Evolutionary conservation across 2,888 invertebrate genomes (phyloP), one percentile per base, ranked within the genome.

Genomic region (Creontiades dilutus): DNA sequence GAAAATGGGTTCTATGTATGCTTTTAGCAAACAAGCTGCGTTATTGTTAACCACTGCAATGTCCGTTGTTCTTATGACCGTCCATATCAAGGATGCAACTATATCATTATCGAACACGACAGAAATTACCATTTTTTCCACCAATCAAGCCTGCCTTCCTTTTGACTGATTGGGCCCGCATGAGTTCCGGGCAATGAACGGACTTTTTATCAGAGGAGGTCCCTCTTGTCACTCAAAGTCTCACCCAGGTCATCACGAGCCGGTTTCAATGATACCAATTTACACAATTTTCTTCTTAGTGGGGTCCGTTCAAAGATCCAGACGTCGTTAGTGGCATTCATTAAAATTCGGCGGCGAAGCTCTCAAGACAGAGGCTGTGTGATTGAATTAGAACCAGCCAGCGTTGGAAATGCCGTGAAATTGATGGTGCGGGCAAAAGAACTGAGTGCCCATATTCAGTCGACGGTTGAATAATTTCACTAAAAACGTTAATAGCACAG

Each of bases 161-260:
- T 19, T 47, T 86, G 68, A 75, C 86, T 23, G 86, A 86, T 82
- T 48, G 82, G 68, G 48, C 86, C 86, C 86, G 68, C 86, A 86
- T 75, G 52, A 12, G 48, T 47, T 11, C 46, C 47, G 78, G 68
- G 68, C 68, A 78, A 78, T 78, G 78, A 78, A 78, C 78, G 47
- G 76, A 76, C 28, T 16, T 78, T 78, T 47, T 78, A 5, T 12
- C 12, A 28, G n/a, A 2, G 68, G 47, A 78, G 16, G 78, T 37
- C 76, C 46, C 61, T 85, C 47, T 75, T 86, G 86, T 86, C 86
- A 68, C 86, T 86, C 86, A 86, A 86, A 86, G 23, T 61, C 47
- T 46, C 86, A 86, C 86, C 68, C 81, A n/a, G 37, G 52, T 48
- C 37, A 12, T 46, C 48, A 27, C 82, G 47, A 47, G 82, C 27